phyloP scores from a whole-genome alignment of 2,888 invertebrate species.

The Tanypteryx hageni region DNA sequence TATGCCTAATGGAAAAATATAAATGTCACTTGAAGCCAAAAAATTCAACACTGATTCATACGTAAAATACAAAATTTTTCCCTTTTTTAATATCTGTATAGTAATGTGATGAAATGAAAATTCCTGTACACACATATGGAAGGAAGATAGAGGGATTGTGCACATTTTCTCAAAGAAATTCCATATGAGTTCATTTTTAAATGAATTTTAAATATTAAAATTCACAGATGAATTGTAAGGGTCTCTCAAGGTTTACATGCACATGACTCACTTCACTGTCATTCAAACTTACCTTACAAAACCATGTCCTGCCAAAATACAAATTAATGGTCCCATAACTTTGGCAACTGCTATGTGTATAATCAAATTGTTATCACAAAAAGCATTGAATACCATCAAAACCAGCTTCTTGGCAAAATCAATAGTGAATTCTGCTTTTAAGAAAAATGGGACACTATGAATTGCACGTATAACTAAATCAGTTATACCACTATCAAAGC shows the following conservation, averaged over 20 bases:
- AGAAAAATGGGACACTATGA: background rate
- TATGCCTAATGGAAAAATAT: background rate
- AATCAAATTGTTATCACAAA: background rate
- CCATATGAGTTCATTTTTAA: no score
- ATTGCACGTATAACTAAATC: background rate
- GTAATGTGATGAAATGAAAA: no score
- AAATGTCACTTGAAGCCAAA: background rate
- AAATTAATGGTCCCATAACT: background rate
- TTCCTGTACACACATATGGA: no score
- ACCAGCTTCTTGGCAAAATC: background rate
- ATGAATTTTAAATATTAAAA: no score
- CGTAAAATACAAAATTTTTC: no score
- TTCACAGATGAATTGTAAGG: no score
- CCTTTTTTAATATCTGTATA: no score
- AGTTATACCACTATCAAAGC: background rate
- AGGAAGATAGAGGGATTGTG: no score
- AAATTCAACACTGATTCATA: no score
- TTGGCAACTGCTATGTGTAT: background rate
- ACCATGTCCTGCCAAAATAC: background rate
- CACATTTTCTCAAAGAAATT: no score
- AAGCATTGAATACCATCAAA: background rate
- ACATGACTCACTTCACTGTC: background rate
- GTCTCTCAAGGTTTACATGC: no score
- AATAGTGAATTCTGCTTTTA: background rate
- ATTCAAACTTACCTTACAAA: slow-evolving; percentile 7